These are phyloP conservation scores for Polymixis lichenea DNA, from an alignment of 2,888 invertebrate species.

Conservation along the genomic window DNA sequence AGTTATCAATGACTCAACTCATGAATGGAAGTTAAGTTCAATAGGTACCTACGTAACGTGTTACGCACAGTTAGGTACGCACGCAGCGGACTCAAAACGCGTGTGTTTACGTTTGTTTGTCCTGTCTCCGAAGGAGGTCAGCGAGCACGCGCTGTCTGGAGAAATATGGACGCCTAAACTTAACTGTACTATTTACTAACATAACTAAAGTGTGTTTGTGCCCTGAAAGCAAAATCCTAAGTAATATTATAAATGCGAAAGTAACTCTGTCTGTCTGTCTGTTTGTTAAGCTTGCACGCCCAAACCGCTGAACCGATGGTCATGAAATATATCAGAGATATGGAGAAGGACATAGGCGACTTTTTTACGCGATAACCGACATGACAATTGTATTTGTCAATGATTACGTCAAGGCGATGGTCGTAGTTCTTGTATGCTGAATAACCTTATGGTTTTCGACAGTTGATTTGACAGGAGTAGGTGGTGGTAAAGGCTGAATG, in stretches of 20 bases:
- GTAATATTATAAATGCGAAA: too few relatives aligned
- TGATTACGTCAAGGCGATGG: too few relatives aligned
- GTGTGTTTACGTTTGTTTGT: conserved; percentile 13
- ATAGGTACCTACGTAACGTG: background rate
- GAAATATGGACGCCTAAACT: conserved; percentile 9
- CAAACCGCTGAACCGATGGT: too few relatives aligned
- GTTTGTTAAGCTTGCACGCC: too few relatives aligned
- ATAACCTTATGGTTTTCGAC: too few relatives aligned
- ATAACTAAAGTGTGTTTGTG: conserved; percentile 2
- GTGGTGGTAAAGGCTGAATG: background rate
- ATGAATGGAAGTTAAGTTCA: conserved; percentile 5
- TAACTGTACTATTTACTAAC: background rate
- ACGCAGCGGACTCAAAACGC: background rate
- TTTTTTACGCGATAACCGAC: too few relatives aligned
- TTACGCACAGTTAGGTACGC: background rate
- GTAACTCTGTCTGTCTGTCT: too few relatives aligned
- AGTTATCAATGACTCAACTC: background rate
- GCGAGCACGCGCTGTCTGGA: background rate
- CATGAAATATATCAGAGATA: too few relatives aligned
- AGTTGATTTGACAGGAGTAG: background rate
- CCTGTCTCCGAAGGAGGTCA: background rate
- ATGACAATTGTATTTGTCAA: too few relatives aligned
- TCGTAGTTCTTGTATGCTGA: background rate
- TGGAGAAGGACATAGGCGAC: too few relatives aligned
- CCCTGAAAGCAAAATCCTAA: background rate